Conservation (phyloP, 2,797 vertebrate genomes). For the Delichon dasypus region DNA sequence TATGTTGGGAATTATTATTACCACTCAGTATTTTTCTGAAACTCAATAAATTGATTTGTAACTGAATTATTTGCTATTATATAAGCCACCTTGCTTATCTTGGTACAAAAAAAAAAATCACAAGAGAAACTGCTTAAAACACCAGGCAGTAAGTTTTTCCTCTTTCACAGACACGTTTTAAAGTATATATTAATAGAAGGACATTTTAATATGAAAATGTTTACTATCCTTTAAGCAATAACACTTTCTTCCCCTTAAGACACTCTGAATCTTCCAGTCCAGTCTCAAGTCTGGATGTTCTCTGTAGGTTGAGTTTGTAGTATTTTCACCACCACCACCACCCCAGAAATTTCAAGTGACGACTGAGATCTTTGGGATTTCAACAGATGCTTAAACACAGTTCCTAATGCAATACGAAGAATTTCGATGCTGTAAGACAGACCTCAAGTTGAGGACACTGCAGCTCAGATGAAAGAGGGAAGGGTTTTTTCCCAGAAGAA, state of each 20-base stretch:
- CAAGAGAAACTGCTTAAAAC: not conserved
- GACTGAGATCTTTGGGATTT: not conserved
- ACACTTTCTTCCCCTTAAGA: not conserved
- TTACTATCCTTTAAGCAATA: not conserved
- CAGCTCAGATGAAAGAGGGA: not conserved
- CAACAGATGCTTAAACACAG: not conserved
- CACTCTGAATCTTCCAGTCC: not conserved
- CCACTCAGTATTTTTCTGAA: not conserved
- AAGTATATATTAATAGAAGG: not conserved
- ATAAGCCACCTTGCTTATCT: not conserved
- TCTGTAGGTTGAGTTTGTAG: not conserved
- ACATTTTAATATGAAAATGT: not conserved
- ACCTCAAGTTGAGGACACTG: not conserved
- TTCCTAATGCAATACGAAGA: not conserved
- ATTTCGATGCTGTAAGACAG: not conserved
- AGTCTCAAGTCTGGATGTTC: not conserved
- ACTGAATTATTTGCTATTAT: not conserved
- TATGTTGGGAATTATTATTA: not conserved
- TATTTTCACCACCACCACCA: not conserved
- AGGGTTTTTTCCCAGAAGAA: not conserved
- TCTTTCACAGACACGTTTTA: not conserved
- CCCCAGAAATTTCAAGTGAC: not conserved
- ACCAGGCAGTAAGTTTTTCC: not conserved
- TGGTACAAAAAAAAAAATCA: not conserved
- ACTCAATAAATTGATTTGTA: not conserved